These are phyloP conservation scores for Thera britannica DNA, from an alignment of 2,888 invertebrate genomes.

Conservation along the genomic window DNA sequence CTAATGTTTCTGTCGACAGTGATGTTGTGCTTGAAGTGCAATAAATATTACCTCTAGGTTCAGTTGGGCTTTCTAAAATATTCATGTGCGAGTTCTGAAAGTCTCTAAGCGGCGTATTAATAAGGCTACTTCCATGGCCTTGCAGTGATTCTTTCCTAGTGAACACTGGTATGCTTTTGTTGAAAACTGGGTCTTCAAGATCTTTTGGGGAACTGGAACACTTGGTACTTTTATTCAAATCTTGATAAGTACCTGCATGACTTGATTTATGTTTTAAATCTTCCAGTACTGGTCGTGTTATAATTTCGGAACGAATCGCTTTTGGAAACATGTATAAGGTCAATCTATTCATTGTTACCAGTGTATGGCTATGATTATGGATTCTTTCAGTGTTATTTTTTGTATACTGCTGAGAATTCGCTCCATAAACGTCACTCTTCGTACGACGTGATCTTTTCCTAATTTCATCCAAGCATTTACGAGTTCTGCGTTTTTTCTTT, in stretches of 20 bases:
- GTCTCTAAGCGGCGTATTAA: background rate
- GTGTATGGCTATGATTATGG: conserved; percentile 24
- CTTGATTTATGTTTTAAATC: conserved; percentile 49
- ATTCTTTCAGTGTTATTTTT: conserved; percentile 37
- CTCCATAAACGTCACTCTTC: conserved; percentile 9
- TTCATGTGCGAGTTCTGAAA: background rate
- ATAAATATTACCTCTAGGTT: background rate
- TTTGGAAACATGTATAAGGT: conserved; percentile 68
- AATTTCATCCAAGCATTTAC: conserved; percentile 69
- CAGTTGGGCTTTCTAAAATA: conserved; percentile 15
- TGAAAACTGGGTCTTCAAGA: conserved; percentile 7
- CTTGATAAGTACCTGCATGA: conserved; percentile 27
- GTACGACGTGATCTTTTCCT: conserved; percentile 59
- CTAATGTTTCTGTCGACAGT: conserved; percentile 24
- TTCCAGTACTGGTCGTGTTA: conserved; percentile 59
- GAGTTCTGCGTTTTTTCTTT: conserved; percentile 66
- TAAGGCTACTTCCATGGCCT: conserved; percentile 2
- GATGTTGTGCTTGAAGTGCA: conserved; percentile 15
- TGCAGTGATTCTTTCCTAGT: conserved; percentile 9
- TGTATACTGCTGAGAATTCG: conserved; percentile 10
- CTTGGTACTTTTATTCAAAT: conserved; percentile 35
- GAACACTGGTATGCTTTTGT: conserved; percentile 18
- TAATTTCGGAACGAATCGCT: conserved; percentile 68
- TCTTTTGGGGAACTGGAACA: conserved; percentile 1
- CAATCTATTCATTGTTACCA: conserved; percentile 62